Base-by-base conservation (phyloP, 2,888 invertebrate genomes). In the Saturnia pavonia region DNA sequence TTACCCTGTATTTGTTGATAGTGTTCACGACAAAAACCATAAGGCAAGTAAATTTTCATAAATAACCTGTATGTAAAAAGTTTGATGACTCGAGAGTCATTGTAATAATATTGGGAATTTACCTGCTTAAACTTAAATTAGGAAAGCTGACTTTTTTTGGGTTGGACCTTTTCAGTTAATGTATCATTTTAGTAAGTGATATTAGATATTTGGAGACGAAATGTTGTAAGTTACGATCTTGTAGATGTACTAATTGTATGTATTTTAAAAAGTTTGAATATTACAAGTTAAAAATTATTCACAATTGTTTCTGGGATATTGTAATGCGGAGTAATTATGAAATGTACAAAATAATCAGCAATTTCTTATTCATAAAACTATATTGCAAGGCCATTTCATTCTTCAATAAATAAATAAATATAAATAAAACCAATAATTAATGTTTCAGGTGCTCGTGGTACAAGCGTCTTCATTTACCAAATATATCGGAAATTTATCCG, bases 401-500 rank as follows among this genome's bases (percentile, higher is more conserved):
- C 34, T 34, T 34, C 34, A 34, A 34, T 51, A 9, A n/a, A n/a
- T 4, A n/a, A 54, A n/a, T 54, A 25, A 45, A 9, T 8, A n/a
- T 4, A n/a, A 54, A n/a, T 54, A 25, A 45, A 16, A 19, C 6
- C 0, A n/a, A 34, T 27, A 0, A 16, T 16, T 19, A n/a, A 2
- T 70, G 42, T 85, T 87, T 6, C 85, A 94, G 86, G 96, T 96
- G 1, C 80, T 97, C 40, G 95, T 97, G 74, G 96, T 97, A 0
- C 97, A 97, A 87, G 96, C 97, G 0, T 95, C 96, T 7, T 95
- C 96, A 0, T 97, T 95, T 82, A 95, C 96, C 0, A 96, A 96
- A 85, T 98, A 97, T 84, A 94, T 98, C 76, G 98, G 98, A 0
- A 95, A 96, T 79, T 85, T 98, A 65, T 95, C 96, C 0, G 95